Evolutionary conservation across 2,797 vertebrate genomes (phyloP), one percentile per base, ranked within the genome.

Genomic region (Acestrorhynchus altus): DNA sequence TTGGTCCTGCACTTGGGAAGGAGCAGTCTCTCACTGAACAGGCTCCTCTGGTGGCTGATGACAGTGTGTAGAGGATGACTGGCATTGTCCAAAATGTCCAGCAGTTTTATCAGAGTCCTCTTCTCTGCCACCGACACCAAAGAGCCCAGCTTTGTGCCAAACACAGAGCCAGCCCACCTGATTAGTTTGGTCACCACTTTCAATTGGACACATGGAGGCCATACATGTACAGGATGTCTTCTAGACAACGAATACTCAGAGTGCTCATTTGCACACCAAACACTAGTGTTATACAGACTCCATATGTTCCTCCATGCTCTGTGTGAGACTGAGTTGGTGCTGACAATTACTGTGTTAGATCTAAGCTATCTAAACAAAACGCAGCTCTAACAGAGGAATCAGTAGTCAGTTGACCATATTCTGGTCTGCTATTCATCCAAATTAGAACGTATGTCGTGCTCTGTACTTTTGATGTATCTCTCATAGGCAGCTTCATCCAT

Each of bases 401-500:
- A 73, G 75, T 77, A 76, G 64, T 49, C 26, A 57, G 51, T 52
- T 13, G 44, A 59, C 1, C 68, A 68, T 71, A 72, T n/a, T n/a
- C n/a, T n/a, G n/a, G n/a, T n/a, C n/a, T n/a, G n/a, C n/a, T n/a
- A 24, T 71, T 80, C 74, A 75, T 60, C 80, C 18, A 84, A 24
- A 66, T 40, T 61, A 54, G 12, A 31, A 80, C 57, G 68, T 83
- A 77, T 83, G 26, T 94, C 98, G 73, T 98, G 95, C 86, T 98
- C 97, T 59, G 98, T 96, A 79, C 97, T 97, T 88, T 95, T 97
- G 88, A 98, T 90, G 87, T 96, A 98, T 93, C 94, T 94, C 81
- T 97, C 95, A 83, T 99, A 99, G 0, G 95, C 94, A 22, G 96
- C 92, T 92, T 99, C 96, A 2, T 90, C 95, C 97, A 99, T 97